These are phyloP conservation scores for Pardalotus punctatus DNA, from an alignment of 2,113 vertebrate species.

Conservation along the genomic window DNA sequence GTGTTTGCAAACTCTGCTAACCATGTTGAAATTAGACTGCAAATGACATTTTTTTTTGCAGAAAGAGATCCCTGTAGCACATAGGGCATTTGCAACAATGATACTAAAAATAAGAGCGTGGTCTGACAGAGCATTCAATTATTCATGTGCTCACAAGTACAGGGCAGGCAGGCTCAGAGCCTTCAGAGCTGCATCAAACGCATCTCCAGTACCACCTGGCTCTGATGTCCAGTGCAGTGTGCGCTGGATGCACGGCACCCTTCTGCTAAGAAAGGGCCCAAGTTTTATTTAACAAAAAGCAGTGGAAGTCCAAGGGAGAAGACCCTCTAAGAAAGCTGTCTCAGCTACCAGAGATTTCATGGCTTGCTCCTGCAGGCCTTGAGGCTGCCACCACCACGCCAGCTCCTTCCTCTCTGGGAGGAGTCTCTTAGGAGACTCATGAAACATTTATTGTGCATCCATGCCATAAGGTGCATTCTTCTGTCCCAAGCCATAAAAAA, in stretches of 20 bases:
- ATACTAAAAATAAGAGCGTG: background rate
- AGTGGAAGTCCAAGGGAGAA: background rate
- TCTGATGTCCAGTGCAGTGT: accelerated
- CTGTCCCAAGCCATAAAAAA: constrained; percentile 2
- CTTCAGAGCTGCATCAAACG: background rate
- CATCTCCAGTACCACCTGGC: background rate
- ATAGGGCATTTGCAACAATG: background rate
- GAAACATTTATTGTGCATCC: constrained; percentile 16
- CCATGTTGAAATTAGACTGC: background rate
- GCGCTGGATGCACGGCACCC: background rate
- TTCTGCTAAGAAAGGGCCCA: background rate
- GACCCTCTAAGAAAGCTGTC: background rate
- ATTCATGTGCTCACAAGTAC: background rate
- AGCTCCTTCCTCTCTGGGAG: background rate
- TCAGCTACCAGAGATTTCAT: background rate
- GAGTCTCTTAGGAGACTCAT: background rate
- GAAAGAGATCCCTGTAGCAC: background rate
- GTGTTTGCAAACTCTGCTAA: background rate
- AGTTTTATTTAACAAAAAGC: background rate
- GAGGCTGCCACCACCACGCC: background rate
- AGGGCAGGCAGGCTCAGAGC: background rate
- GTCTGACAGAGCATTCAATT: background rate
- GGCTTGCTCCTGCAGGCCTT: background rate
- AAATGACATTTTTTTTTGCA: background rate
- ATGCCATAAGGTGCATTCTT: background rate